Base-by-base conservation (phyloP, 2,113 vertebrate genomes). In the Pterocles gutturalis region DNA sequence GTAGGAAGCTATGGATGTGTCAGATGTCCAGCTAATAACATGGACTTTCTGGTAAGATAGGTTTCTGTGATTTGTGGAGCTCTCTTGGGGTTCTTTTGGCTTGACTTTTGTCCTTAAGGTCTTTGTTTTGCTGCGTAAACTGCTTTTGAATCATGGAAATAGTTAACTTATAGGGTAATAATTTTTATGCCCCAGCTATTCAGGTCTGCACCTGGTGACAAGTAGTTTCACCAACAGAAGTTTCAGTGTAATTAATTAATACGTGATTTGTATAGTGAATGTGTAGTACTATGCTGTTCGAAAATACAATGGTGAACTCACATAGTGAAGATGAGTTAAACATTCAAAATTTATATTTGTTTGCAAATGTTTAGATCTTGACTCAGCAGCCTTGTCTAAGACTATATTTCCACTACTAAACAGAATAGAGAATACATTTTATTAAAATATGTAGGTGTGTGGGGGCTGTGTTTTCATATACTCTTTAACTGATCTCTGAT, bases 1-100 rank as follows among this genome's bases (percentile, higher is more conserved):
- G 99, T 99, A 17, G 99, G 99, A 77, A 99, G 99, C 97, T 99
- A 99, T 3, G 99, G 99, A 64, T 99, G 99, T 93, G 99, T 99
- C 45, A 99, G 96, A 60, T 99, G 99, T 96, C 98, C 99, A 49
- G 98, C 98, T 67, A 98, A 79, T 95, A 98, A 90, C 91, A 99
- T 99, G 98, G 99, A 99, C 60, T 99, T 98, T 80, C 96, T 99
- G 99, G 99, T 99, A 98, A 98, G 96, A 34, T 17, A 41, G 25
- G 0, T 55, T 83, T 70, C 43, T 48, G 21, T 64, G 31, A 26
- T 55, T 41, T 36, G 4, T 66, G 55, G 17, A n/a, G n/a, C 17
- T 83, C 7, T 87, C 3, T 34, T 28, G n/a, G 10, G 7, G 3
- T 83, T 62, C n/a, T 90, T 93, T 24, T 51, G 20, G 14, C 41